phyloP scores from a whole-genome alignment of 2,113 vertebrate species.

The Tamias sibiricus region DNA sequence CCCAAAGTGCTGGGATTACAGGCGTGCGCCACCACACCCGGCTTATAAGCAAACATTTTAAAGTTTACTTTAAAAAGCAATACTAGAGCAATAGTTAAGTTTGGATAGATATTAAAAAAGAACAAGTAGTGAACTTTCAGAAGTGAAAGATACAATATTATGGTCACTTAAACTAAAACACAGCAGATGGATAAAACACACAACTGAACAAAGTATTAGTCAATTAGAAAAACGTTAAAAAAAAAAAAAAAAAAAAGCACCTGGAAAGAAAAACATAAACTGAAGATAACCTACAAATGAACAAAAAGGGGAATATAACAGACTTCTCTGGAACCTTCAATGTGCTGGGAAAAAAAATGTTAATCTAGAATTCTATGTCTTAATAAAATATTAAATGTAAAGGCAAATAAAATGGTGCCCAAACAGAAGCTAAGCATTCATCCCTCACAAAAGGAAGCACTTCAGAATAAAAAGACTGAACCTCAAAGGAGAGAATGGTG shows the following conservation, averaged over 20 bases:
- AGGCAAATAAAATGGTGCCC: neutral
- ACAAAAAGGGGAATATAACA: neutral
- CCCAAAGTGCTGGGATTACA: too few species aligned
- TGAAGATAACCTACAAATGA: slow-evolving; percentile 7
- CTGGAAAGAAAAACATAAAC: slow-evolving; percentile 13
- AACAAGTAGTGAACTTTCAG: neutral
- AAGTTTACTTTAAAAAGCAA: slow-evolving; percentile 5
- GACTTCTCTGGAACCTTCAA: neutral
- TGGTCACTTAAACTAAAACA: neutral
- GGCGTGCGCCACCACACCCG: too few species aligned
- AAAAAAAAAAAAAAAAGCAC: neutral
- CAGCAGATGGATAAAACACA: neutral
- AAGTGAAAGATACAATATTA: neutral
- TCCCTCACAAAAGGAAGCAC: neutral
- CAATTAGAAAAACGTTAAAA: neutral
- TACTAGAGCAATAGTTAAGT: neutral
- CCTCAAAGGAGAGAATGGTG: neutral
- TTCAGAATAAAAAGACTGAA: slow-evolving; percentile 26
- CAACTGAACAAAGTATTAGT: neutral
- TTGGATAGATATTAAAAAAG: neutral
- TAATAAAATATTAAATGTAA: neutral
- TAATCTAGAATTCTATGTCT: neutral
- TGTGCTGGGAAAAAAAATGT: neutral
- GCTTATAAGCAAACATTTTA: neutral
- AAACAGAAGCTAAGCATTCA: neutral